Percentiles rank a stretch among this genome's conserved stretches.
Evolutionary conservation across 1,140 invertebrate genomes (phyloP).

Genomic region (Holotrichia oblita): DNA sequence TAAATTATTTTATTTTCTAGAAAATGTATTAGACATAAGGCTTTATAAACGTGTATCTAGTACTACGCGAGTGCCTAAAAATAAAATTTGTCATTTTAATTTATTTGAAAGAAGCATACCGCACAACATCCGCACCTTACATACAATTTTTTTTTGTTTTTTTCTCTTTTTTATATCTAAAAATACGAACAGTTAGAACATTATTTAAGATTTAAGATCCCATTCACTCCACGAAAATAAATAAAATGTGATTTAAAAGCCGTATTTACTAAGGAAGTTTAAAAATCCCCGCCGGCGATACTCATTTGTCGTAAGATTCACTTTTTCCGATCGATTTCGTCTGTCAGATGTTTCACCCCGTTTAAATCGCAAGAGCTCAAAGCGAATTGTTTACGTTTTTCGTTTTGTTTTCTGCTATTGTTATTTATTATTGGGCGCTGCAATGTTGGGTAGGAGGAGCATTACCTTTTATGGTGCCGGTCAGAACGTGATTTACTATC

Average conservation of each 20-base stretch:
- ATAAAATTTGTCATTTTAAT: slow-evolving; percentile 18
- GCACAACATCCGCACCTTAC: not conserved
- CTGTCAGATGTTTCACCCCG: not conserved
- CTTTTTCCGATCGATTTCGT: not conserved
- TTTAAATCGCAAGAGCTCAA: too few species aligned
- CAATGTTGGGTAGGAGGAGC: not conserved
- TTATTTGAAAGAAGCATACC: not conserved
- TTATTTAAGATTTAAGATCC: not conserved
- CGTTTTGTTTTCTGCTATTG: slow-evolving; percentile 14
- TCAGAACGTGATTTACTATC: slow-evolving; percentile 13
- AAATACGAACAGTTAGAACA: not conserved
- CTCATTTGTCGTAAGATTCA: slow-evolving; percentile 2
- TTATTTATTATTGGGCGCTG: slow-evolving; percentile 10
- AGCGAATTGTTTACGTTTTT: not conserved
- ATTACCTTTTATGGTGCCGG: slow-evolving; percentile 13
- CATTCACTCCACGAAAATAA: not conserved
- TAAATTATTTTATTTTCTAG: not conserved
- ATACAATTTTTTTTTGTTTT: not conserved
- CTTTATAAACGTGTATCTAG: not conserved
- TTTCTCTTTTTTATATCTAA: not conserved
- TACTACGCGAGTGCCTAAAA: not conserved
- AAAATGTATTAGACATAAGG: not conserved
- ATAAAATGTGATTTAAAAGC: too few species aligned
- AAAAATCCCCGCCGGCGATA: not conserved
- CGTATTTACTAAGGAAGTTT: not conserved